Percentiles rank a stretch among this genome's conserved stretches.
phyloP scores from a whole-genome alignment of 53 echinoderm and acorn worm genomes.

The Apostichopus leukothele region DNA sequence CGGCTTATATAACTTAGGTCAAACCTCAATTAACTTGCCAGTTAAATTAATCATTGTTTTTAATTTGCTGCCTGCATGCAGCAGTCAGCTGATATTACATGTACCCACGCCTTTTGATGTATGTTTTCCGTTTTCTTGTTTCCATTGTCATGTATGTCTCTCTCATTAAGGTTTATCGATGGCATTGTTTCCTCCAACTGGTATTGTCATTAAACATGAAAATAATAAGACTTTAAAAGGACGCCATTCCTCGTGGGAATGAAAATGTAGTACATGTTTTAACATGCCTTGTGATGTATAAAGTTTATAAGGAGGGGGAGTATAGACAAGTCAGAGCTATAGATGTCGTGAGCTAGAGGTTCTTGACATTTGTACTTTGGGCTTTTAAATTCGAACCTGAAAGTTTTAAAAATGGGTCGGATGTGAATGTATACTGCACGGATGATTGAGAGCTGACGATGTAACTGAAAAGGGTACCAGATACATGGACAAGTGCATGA shows the following conservation, averaged over 20 bases:
- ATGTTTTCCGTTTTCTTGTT: background rate
- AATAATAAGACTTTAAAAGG: background rate
- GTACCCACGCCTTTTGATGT: background rate
- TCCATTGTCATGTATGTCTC: background rate
- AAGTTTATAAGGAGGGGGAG: too few species aligned
- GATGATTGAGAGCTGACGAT: background rate
- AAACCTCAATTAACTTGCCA: too few species aligned
- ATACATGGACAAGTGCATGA: too few species aligned
- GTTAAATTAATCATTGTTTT: too few species aligned
- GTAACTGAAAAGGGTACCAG: background rate
- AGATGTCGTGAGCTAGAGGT: background rate
- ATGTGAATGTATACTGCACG: background rate
- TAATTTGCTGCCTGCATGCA: too few species aligned
- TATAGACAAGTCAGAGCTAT: background rate
- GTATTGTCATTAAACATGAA: constrained; percentile 33
- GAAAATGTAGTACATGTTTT: too few species aligned
- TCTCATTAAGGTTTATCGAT: background rate
- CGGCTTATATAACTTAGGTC: too few species aligned
- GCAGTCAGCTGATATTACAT: background rate
- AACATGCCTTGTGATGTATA: too few species aligned
- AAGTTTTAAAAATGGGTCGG: constrained; percentile 20
- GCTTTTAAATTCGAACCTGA: background rate
- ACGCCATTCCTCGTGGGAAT: background rate
- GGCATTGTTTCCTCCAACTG: constrained; percentile 28
- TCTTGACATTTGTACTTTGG: constrained; percentile 5